Base-by-base conservation (phyloP, 2,797 vertebrate species). In the Rhinogobio ventralis region DNA sequence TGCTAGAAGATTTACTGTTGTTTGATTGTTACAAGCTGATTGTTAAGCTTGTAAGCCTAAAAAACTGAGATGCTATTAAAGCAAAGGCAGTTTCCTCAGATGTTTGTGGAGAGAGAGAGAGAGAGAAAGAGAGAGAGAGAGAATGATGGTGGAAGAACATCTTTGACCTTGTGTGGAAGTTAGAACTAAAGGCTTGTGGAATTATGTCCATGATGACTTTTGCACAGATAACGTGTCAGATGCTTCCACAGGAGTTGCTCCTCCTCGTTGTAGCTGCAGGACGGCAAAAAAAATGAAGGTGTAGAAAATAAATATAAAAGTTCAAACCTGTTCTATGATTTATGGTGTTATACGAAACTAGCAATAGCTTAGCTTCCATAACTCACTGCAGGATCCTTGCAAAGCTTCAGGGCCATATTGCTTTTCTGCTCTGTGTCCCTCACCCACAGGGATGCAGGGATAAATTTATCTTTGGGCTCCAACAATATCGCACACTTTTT, bases 321-420 rank as follows among this genome's bases (percentile, higher is more conserved):
- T 82, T 87, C 57, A 30, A 89, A 85, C 80, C 78, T 73, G 76
- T 79, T 17, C 20, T 46, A 79, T 90, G 88, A 90, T 91, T 87
- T 86, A 88, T 86, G 62, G 72, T 57, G 87, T 84, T 45, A 79
- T 77, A 67, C 30, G 62, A 83, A 72, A 88, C 81, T 86, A 84
- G 82, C 86, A 81, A 77, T 77, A 88, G 87, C 81, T 81, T 78
- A 86, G 86, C 87, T 88, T 81, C 86, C 87, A 89, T 91, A 90
- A 90, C 88, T 91, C 87, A 89, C 79, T 53, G 60, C 86, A 83
- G 82, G 53, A 86, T 87, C 84, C 84, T 83, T 81, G 79, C 72
- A 81, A 85, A 87, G 89, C 84, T 87, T 88, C 85, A 88, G 83
- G 87, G 87, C 78, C 81, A 36, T 86, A 62, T 86, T 86, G 84